These are phyloP conservation scores for human DNA, from an alignment of 2,113 vertebrate genomes.

Conservation along the genomic window DNA sequence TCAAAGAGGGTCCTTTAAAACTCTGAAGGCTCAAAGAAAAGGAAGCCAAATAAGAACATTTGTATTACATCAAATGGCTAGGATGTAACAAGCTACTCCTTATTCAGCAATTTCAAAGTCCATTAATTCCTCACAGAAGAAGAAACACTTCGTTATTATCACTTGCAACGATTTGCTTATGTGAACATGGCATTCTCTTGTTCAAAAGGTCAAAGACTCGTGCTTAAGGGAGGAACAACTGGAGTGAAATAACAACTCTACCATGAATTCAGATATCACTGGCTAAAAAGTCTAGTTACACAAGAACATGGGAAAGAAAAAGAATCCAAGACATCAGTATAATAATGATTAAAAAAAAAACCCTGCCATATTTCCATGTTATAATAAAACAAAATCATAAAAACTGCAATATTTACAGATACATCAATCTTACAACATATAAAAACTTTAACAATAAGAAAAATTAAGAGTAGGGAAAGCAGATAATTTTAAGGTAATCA, in stretches of 20 bases:
- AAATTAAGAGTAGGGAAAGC: constrained; percentile 44
- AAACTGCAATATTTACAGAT: constrained; percentile 67
- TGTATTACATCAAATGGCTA: neutral
- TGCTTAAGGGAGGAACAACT: constrained; percentile 15
- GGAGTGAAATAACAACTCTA: constrained; percentile 31
- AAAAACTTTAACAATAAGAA: constrained; percentile 50
- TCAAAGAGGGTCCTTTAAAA: neutral
- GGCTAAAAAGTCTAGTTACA: constrained; percentile 36
- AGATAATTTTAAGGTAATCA: constrained; percentile 41
- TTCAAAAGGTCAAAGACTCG: constrained; percentile 57
- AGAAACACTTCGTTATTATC: constrained; percentile 35
- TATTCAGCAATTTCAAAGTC: constrained; percentile 21
- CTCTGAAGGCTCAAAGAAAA: constrained; percentile 46
- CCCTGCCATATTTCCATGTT: constrained; percentile 28
- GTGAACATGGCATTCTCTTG: constrained; percentile 41
- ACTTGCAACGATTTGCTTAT: constrained; percentile 48
- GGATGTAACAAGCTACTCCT: neutral
- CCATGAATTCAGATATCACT: constrained; percentile 10
- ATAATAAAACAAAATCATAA: constrained; percentile 41
- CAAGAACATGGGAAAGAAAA: constrained; percentile 6
- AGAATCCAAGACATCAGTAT: neutral
- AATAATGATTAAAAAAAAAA: constrained; percentile 25
- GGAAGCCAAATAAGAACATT: constrained; percentile 4
- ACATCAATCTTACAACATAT: constrained; percentile 7
- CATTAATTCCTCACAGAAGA: constrained; percentile 75